Percentiles rank a stretch among this genome's conserved stretches.
Conservation (phyloP, 2,797 vertebrate genomes). For the Thamnophis elegans region DNA sequence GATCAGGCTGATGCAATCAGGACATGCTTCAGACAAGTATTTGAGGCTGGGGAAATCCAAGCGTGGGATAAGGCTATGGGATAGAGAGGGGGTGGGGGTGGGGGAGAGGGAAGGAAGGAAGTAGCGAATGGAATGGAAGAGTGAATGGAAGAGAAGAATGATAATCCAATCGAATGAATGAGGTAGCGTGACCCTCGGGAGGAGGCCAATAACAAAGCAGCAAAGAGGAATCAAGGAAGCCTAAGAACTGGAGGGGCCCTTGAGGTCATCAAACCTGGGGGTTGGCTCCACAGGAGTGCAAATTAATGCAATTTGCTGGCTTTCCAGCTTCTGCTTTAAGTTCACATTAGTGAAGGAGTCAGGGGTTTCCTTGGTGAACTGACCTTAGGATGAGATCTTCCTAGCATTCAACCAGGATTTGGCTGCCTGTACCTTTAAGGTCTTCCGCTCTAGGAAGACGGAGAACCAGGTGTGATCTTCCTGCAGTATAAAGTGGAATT, state of each 20-base stretch:
- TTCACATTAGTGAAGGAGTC: not conserved
- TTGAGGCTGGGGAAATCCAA: not conserved
- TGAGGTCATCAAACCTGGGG: not conserved
- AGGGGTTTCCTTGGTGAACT: not conserved
- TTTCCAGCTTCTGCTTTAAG: not conserved
- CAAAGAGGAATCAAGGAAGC: too few species aligned
- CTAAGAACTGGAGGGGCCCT: not conserved
- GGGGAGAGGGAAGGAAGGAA: not conserved
- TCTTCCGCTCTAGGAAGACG: not conserved
- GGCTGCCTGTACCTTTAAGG: not conserved
- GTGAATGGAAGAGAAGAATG: not conserved
- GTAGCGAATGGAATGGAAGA: too few species aligned
- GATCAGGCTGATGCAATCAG: not conserved
- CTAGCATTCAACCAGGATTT: not conserved
- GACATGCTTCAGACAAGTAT: not conserved
- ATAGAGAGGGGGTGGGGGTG: fast-evolving
- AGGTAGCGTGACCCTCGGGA: too few species aligned
- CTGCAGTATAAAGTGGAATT: not conserved
- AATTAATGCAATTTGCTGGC: not conserved
- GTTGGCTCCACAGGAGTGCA: not conserved
- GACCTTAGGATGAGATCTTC: not conserved
- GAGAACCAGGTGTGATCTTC: not conserved
- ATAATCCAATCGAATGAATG: not conserved
- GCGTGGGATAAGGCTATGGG: not conserved
- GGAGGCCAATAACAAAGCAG: too few species aligned